These are phyloP conservation scores for Periophthalmodon schlosseri DNA, from an alignment of 2,113 vertebrate genomes.

Conservation along the genomic window DNA sequence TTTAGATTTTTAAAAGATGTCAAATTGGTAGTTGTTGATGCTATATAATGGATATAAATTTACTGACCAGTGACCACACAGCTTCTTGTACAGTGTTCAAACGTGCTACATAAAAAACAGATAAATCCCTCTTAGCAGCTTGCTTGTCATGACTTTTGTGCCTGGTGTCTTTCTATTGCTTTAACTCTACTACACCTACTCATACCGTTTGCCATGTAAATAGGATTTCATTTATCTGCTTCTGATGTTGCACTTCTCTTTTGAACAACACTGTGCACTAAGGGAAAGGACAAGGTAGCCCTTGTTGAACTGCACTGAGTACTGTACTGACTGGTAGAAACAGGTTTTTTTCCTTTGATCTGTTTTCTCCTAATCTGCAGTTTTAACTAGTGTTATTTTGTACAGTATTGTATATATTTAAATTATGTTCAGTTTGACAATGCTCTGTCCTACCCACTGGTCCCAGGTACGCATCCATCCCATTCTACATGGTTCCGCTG, in stretches of 20 bases:
- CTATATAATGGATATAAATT: background rate
- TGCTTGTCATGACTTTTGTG: background rate
- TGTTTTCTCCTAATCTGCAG: slow-evolving; percentile 39
- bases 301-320: background rate
- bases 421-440: background rate
- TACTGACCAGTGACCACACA: background rate
- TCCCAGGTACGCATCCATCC: slow-evolving; percentile 81
- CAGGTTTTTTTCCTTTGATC: slow-evolving; percentile 47
- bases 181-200: background rate
- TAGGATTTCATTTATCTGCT: background rate
- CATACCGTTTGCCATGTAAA: background rate
- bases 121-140: background rate
- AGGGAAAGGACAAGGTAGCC: background rate
- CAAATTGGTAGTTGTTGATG: background rate
- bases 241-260: background rate
- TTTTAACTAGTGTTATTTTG: slow-evolving; percentile 31
- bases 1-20: background rate
- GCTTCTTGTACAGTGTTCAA: background rate
- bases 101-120: background rate
- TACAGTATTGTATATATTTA: background rate
- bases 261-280: background rate
- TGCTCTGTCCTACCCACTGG: slow-evolving; percentile 9
- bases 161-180: background rate
- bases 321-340: slow-evolving; percentile 1
- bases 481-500: slow-evolving; percentile 83